Evolutionary conservation across 2,113 vertebrate genomes (phyloP).

Genomic region (Setophaga kirtlandii): DNA sequence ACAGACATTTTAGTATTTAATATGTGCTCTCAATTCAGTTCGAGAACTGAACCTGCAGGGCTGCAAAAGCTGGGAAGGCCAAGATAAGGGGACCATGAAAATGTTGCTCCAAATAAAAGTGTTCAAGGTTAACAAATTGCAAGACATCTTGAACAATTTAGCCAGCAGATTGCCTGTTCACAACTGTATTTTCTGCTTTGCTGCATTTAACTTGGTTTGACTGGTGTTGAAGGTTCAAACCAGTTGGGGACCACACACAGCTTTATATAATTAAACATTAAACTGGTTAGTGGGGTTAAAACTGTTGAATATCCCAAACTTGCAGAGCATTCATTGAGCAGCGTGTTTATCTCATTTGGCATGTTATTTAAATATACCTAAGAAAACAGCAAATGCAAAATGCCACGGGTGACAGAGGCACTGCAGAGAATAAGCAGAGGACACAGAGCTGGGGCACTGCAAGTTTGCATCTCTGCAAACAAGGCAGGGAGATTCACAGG

Average conservation of each 20-base stretch:
- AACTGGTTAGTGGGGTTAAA: not conserved
- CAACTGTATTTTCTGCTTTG: not conserved
- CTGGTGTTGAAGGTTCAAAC: not conserved
- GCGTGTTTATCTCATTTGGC: slow-evolving; percentile 28
- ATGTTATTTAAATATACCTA: slow-evolving; percentile 14
- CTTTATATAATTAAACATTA: slow-evolving; percentile 9
- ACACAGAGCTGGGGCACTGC: not conserved
- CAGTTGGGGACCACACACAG: not conserved
- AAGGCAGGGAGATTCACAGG: slow-evolving; percentile 38
- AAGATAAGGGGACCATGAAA: slow-evolving; percentile 15
- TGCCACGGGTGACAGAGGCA: not conserved
- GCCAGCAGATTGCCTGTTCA: not conserved
- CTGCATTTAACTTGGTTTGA: not conserved
- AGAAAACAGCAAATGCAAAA: slow-evolving; percentile 32
- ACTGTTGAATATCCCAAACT: not conserved
- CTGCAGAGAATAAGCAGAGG: slow-evolving; percentile 15
- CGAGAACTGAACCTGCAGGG: not conserved
- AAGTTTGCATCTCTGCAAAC: slow-evolving; percentile 49
- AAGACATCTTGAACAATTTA: slow-evolving; percentile 2
- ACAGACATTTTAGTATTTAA: not conserved
- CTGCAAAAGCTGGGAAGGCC: slow-evolving; percentile 1
- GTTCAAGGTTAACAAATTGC: slow-evolving; percentile 54
- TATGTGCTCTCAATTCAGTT: not conserved
- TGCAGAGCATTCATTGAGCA: not conserved
- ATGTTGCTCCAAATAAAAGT: slow-evolving; percentile 27